These are phyloP conservation scores for Chesias legatella DNA, from an alignment of 2,888 invertebrate species.

Conservation along the genomic window DNA sequence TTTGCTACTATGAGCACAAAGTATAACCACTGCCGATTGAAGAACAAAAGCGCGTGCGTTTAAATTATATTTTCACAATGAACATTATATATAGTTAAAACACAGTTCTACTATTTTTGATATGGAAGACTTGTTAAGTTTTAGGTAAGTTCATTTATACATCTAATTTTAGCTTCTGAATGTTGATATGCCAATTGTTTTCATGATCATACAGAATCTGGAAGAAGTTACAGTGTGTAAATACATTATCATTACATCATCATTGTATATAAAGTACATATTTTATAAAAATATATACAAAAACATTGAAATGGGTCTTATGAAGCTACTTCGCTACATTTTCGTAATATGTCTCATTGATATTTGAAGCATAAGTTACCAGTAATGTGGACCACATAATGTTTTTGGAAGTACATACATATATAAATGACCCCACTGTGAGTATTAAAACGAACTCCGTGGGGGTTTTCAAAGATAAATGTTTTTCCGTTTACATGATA, in stretches of 20 bases:
- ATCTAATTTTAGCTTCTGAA: slow-evolving; percentile 73
- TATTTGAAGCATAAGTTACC: slow-evolving; percentile 63
- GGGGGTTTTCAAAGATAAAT: slow-evolving; percentile 24
- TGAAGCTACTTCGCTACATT: slow-evolving; percentile 56
- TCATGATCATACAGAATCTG: slow-evolving; percentile 59
- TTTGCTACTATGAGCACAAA: slow-evolving; percentile 24
- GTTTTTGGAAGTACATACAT: slow-evolving; percentile 40
- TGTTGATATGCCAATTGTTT: slow-evolving; percentile 80
- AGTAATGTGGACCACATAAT: slow-evolving; percentile 64
- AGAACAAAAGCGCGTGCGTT: slow-evolving; percentile 22
- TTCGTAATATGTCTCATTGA: slow-evolving; percentile 76
- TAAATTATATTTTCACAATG: slow-evolving; percentile 11
- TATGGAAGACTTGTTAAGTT: slow-evolving; percentile 78
- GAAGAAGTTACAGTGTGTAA: slow-evolving; percentile 71
- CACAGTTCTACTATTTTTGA: slow-evolving; percentile 69
- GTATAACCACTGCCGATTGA: slow-evolving; percentile 17
- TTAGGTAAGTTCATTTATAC: slow-evolving; percentile 36
- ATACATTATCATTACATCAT: slow-evolving; percentile 50
- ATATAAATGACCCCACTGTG: slow-evolving; percentile 29
- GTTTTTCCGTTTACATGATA: slow-evolving; percentile 47
- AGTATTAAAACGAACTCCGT: slow-evolving; percentile 24
- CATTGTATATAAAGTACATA: slow-evolving; percentile 48
- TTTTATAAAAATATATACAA: slow-evolving; percentile 79
- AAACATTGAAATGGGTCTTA: slow-evolving; percentile 57
- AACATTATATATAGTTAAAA: slow-evolving; percentile 21